Evolutionary conservation across 2,797 vertebrate genomes (phyloP), one percentile per base, ranked within the genome.

Genomic region (Apodemus agrarius): DNA sequence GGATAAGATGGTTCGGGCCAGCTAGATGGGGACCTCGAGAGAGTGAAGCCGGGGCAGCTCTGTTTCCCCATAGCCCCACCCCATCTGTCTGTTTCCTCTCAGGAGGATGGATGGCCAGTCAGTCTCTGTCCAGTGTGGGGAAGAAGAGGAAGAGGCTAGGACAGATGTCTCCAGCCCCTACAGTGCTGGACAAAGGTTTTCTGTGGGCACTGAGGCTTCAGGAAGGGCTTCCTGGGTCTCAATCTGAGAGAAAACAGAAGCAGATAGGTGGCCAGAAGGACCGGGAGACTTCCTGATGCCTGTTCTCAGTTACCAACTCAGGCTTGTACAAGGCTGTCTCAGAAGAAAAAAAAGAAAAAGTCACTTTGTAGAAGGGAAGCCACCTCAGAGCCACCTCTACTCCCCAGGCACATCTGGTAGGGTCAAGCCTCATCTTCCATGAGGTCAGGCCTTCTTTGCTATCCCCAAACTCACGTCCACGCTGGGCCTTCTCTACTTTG

Each of bases 141-240:
- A 17, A 19, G 21, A 57, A 34, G 37, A 0, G 11, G 69, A 0
- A 11, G 69, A 78, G 59, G 83, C 78, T 8, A 2, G 52, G 85
- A 78, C 82, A 95, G 89, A 6, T 87, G 83, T 89, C 82, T 90
- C 86, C 80, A 67, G 94, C 52, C 21, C 81, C 86, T 52, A 57
- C 6, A 1, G 14, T 34, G 13, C 74, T 81, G 9, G 90, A 84
- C 87, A 78, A 87, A 86, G 79, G 83, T 78, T 83, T 59, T 72
- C 89, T 16, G 22, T 89, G 63, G 84, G 87, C 79, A 46, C 1
- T 40, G 67, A 84, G 43, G 59, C 65, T 61, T 93, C 82, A 31
- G 91, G 74, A 81, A 78, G 54, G 2, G 54, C 72, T 95, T 94
- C 65, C 86, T 40, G 61, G 65, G 78, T 34, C 31, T 78, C 16